Percentiles rank a stretch among this genome's conserved stretches.
Evolutionary conservation across 2,113 vertebrate genomes (phyloP).

Genomic region (Cyphomyrus plagiostoma): DNA sequence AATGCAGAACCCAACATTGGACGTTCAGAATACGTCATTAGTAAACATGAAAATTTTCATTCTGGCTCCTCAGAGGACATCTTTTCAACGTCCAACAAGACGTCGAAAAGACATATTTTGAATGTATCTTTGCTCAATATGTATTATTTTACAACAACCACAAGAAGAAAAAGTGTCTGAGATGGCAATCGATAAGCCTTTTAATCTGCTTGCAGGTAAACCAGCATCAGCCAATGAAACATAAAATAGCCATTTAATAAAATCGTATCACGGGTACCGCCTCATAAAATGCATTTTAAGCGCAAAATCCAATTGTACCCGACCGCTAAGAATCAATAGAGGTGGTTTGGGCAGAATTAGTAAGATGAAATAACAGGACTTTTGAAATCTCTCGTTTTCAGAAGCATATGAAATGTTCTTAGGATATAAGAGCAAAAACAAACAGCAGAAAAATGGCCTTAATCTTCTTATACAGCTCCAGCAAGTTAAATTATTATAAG

Average conservation of each 20-base stretch:
- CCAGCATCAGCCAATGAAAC: background rate
- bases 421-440: background rate
- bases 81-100: background rate
- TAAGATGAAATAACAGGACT: background rate
- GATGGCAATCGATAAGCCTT: background rate
- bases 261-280: background rate
- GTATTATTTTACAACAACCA: background rate
- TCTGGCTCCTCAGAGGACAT: background rate
- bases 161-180: background rate
- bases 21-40: background rate
- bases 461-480: background rate
- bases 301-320: background rate
- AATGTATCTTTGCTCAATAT: background rate
- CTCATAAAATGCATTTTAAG: background rate
- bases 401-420: background rate
- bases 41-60: background rate
- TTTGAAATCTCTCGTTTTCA: background rate
- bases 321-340: background rate
- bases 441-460: background rate
- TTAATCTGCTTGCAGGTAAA: background rate
- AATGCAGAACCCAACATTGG: background rate
- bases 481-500: background rate
- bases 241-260: background rate
- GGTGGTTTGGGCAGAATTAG: background rate
- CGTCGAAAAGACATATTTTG: background rate